A percentile compares a stretch with the other conserved stretches of the same genome.
These are phyloP conservation scores for Tricholauxania praeusta DNA, from an alignment of 2,888 invertebrate species.

Conservation along the genomic window DNA sequence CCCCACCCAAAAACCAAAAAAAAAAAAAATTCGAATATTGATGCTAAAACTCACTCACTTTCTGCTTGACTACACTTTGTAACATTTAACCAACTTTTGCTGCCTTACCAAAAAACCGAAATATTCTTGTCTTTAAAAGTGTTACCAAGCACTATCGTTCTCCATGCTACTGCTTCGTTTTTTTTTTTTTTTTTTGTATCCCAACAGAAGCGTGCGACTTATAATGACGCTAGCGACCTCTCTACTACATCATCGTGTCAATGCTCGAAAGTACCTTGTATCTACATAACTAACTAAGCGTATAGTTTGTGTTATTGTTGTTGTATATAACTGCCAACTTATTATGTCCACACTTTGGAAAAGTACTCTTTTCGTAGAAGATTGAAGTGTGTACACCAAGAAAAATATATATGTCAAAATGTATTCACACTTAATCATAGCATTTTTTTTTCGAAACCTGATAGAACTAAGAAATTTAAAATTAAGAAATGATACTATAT, in stretches of 20 bases:
- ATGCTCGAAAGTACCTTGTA: slow-evolving; percentile 56
- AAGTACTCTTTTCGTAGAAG: neutral
- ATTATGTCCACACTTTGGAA: slow-evolving; percentile 51
- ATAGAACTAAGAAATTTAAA: too few species aligned
- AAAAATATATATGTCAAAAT: too few species aligned
- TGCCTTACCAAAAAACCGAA: slow-evolving; percentile 4
- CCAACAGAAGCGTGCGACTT: neutral
- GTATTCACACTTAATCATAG: too few species aligned
- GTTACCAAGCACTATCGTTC: neutral
- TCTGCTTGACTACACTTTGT: slow-evolving; percentile 58
- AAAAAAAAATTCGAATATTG: neutral
- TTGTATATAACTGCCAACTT: slow-evolving; percentile 39
- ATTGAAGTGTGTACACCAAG: too few species aligned
- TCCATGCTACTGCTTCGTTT: too few species aligned
- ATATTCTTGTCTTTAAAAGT: slow-evolving; percentile 33
- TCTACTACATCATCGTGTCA: slow-evolving; percentile 56
- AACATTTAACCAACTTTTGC: slow-evolving; percentile 43
- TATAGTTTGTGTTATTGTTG: slow-evolving; percentile 44
- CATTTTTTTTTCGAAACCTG: too few species aligned
- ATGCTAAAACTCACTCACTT: slow-evolving; percentile 49
- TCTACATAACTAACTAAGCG: slow-evolving; percentile 64
- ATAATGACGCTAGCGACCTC: slow-evolving; percentile 32
- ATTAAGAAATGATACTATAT: too few species aligned
- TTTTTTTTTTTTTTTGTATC: too few species aligned
- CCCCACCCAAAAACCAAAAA: neutral